Conservation (phyloP, 1,140 invertebrate species). For the Conus betulinus region DNA sequence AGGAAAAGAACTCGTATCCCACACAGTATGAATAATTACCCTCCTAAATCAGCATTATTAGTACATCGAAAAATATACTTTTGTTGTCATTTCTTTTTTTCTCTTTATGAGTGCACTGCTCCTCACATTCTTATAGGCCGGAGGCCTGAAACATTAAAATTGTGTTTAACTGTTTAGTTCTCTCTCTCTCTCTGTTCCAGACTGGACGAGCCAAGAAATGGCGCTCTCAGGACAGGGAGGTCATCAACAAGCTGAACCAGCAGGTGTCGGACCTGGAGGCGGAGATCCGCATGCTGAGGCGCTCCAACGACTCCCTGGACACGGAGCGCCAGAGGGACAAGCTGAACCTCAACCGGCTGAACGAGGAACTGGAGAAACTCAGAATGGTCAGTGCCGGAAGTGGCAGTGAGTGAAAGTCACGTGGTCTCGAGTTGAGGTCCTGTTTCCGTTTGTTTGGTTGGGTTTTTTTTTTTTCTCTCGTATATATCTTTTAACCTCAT, state of each 20-base stretch:
- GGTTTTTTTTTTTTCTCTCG: neutral
- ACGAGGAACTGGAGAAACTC: conserved; percentile 76
- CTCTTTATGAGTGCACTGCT: too few species aligned
- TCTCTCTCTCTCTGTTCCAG: conserved; percentile 58
- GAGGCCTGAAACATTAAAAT: too few species aligned
- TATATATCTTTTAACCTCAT: too few species aligned
- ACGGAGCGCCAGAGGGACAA: conserved; percentile 76
- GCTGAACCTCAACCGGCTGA: conserved; percentile 73
- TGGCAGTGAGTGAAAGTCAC: neutral
- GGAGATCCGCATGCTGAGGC: conserved; percentile 77
- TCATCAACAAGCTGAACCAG: conserved; percentile 76
- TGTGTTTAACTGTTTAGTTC: too few species aligned
- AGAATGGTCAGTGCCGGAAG: conserved; percentile 63
- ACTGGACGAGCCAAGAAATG: conserved; percentile 76
- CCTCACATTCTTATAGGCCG: too few species aligned
- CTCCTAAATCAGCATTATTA: too few species aligned
- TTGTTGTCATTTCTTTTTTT: too few species aligned
- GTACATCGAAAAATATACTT: too few species aligned
- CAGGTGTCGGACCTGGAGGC: conserved; percentile 77
- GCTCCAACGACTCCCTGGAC: conserved; percentile 76
- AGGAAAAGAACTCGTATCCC: too few species aligned
- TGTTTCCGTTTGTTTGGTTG: neutral
- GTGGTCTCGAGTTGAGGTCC: neutral
- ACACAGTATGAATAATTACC: too few species aligned
- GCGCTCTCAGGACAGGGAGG: conserved; percentile 75